These are phyloP conservation scores for Maconellicoccus hirsutus DNA, from an alignment of 1,140 invertebrate genomes.

Conservation along the genomic window DNA sequence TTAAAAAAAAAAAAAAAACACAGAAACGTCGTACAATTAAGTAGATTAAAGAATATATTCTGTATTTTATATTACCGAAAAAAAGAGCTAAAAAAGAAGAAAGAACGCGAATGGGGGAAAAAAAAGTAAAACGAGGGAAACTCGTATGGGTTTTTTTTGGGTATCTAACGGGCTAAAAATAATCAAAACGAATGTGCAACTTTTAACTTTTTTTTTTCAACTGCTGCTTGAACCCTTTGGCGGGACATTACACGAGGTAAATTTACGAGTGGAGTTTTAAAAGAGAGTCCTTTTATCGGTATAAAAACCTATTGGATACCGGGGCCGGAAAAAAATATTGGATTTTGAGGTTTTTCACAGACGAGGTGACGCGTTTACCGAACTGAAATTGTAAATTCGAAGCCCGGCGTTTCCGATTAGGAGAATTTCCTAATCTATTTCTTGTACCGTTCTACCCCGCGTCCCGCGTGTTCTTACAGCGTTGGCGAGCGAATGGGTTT, in stretches of 20 bases:
- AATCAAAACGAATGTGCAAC: neutral
- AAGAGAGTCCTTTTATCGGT: neutral
- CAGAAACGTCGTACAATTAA: neutral
- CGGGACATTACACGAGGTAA: neutral
- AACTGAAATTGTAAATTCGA: neutral
- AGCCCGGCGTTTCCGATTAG: neutral
- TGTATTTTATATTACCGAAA: neutral
- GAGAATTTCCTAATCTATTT: neutral
- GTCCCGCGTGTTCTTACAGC: too few species aligned
- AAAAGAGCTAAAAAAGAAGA: neutral
- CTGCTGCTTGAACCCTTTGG: neutral
- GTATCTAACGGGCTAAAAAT: neutral
- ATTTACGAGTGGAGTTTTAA: neutral
- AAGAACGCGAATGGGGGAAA: neutral
- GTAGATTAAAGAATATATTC: neutral
- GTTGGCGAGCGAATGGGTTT: too few species aligned
- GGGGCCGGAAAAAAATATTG: neutral
- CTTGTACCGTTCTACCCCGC: neutral
- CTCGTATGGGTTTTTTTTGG: too few species aligned
- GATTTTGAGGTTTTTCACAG: neutral
- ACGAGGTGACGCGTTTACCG: neutral
- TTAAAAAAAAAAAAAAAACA: too few species aligned
- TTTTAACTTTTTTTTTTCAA: neutral
- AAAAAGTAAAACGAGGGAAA: neutral
- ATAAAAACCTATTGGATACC: neutral